These are phyloP conservation scores for Meriones unguiculatus DNA, from an alignment of 2,113 vertebrate species.

Conservation along the genomic window DNA sequence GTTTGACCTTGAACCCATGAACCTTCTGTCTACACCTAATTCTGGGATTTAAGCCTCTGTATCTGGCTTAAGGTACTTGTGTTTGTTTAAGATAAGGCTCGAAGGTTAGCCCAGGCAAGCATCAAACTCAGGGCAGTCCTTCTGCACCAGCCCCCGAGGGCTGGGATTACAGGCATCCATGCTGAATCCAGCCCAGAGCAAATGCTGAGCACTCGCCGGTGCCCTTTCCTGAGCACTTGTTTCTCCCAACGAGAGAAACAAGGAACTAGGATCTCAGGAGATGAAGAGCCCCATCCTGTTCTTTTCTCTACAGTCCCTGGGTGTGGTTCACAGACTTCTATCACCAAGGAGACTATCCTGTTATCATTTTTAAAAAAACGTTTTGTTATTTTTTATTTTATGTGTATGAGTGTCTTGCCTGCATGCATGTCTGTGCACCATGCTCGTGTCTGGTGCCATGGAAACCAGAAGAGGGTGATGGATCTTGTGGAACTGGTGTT, in stretches of 20 bases:
- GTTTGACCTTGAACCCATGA: neutral
- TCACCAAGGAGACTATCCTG: neutral
- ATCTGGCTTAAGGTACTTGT: neutral
- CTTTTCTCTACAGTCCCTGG: neutral
- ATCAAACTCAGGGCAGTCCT: neutral
- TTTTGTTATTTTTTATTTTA: neutral
- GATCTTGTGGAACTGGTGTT: neutral
- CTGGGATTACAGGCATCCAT: neutral
- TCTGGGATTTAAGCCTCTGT: neutral
- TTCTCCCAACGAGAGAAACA: slow-evolving; percentile 18
- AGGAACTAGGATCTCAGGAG: neutral
- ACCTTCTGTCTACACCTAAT: neutral
- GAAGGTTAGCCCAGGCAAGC: neutral
- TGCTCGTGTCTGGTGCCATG: neutral
- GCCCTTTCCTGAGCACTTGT: neutral
- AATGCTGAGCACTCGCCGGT: neutral
- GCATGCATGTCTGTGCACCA: neutral
- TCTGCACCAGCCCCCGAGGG: too few species aligned
- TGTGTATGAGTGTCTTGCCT: neutral
- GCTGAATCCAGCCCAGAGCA: neutral
- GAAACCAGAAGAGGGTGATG: too few species aligned
- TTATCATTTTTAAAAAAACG: neutral
- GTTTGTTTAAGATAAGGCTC: neutral
- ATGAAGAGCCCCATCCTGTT: neutral
- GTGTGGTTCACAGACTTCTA: neutral